Conservation (phyloP, 2,113 vertebrate species). For the Pedetes capensis region DNA sequence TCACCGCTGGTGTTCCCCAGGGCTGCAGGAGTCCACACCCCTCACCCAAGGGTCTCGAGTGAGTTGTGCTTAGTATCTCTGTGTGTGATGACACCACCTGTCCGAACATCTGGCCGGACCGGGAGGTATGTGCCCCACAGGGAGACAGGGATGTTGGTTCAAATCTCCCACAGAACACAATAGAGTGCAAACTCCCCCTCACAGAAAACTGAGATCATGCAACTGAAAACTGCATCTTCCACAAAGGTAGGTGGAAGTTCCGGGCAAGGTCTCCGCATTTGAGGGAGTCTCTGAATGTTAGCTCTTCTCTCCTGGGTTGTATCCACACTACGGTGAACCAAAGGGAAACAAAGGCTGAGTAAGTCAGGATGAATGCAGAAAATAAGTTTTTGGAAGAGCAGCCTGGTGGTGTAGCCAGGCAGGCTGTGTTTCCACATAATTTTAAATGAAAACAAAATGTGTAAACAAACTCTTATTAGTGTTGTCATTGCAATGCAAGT, state of each 20-base stretch:
- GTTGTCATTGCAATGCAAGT: not conserved
- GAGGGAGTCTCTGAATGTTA: rapidly evolving
- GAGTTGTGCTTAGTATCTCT: too few species aligned
- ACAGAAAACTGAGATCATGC: rapidly evolving
- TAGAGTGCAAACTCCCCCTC: not conserved
- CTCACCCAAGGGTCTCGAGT: too few species aligned
- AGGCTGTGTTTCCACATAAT: not conserved
- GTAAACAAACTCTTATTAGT: too few species aligned
- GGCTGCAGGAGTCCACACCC: too few species aligned
- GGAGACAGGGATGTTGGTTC: not conserved
- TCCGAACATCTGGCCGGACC: too few species aligned
- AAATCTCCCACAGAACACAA: too few species aligned
- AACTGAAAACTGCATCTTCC: not conserved
- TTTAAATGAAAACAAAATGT: not conserved
- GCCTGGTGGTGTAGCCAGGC: too few species aligned
- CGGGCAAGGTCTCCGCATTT: too few species aligned
- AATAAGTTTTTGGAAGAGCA: not conserved
- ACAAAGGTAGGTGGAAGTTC: not conserved
- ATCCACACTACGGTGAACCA: not conserved
- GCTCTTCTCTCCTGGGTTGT: too few species aligned
- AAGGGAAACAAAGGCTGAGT: rapidly evolving
- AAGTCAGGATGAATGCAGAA: rapidly evolving
- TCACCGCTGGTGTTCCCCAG: too few species aligned
- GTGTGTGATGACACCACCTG: too few species aligned
- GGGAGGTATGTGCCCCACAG: too few species aligned